A percentile compares a stretch with the other conserved stretches of the same genome.
These are phyloP conservation scores for Myotis pilosus DNA, from an alignment of 2,797 vertebrate genomes.

Conservation along the genomic window DNA sequence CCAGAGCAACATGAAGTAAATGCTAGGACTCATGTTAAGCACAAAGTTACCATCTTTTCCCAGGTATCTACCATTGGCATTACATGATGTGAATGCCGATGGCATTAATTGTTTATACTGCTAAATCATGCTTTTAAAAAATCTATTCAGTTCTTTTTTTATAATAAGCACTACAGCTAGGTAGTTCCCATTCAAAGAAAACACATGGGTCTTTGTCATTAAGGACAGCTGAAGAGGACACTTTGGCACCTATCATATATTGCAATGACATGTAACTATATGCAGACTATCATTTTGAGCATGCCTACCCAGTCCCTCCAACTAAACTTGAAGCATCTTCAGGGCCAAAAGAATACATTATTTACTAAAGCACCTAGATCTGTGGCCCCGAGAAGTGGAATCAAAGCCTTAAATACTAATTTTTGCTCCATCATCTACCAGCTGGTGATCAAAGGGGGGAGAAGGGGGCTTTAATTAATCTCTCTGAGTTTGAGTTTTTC, in stretches of 20 bases:
- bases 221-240: neutral
- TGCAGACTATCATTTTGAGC: neutral
- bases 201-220: neutral
- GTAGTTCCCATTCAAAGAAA: neutral
- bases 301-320: neutral
- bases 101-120: neutral
- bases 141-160: neutral
- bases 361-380: conserved; percentile 19
- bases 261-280: neutral
- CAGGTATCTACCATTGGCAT: neutral
- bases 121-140: neutral
- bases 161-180: neutral
- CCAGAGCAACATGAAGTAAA: neutral
- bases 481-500: neutral
- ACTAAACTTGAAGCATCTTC: neutral
- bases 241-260: neutral
- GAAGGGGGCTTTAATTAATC: neutral
- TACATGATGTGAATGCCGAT: neutral
- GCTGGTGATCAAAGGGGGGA: neutral
- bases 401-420: conserved; percentile 27
- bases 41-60: neutral
- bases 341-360: neutral
- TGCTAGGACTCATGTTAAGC: neutral
- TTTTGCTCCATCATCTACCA: neutral
- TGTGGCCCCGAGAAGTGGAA: neutral